Base-by-base conservation (phyloP, 1,140 invertebrate genomes). In the Bacillus rossius region DNA sequence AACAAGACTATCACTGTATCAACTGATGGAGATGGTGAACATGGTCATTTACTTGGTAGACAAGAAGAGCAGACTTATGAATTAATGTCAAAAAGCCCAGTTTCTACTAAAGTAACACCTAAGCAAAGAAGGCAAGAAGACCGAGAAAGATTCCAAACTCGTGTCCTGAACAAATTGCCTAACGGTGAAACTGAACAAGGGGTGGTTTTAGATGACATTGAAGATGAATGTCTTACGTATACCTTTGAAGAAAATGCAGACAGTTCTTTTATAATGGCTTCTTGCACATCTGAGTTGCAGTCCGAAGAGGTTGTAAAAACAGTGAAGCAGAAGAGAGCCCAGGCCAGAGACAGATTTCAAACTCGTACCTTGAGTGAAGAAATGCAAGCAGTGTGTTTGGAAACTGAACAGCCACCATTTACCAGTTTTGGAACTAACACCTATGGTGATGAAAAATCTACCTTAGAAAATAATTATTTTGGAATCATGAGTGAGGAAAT, bases 81-180 rank as follows among this genome's bases (percentile, higher is more conserved):
- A 16, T 16, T 45, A 16, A 23, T 10, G n/a, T 16, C 26, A 8
- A 53, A 53, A n/a, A 10, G 52, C 22, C 14, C 43, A 22, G 29
- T 4, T 7, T 34, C 29, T 34, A 63, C 75, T 0, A 81, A 78
- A 66, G 61, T 78, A 2, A 84, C 82, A 2, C 84, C 86, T 0
- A 88, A 84, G 67, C 85, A 89, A 66, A 75, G 84, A 41, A 73
- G 87, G 22, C 78, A 83, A 65, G 81, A 84, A 62, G 81, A 88
- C 67, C 73, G 81, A 63, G 77, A 82, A 13, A 77, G 87, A 60
- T 89, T 85, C 66, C 82, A 86, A 71, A 88, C 86, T 1, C 82
- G 84, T 67, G 84, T 87, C 16, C 62, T 83, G 17, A 73, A 73
- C 20, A 70, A 68, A 60, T 66, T 73, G 1, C 56, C 14, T 17